Evolutionary conservation across 2,888 invertebrate genomes (phyloP).

Genomic region (Ditylenchus weischeri): DNA sequence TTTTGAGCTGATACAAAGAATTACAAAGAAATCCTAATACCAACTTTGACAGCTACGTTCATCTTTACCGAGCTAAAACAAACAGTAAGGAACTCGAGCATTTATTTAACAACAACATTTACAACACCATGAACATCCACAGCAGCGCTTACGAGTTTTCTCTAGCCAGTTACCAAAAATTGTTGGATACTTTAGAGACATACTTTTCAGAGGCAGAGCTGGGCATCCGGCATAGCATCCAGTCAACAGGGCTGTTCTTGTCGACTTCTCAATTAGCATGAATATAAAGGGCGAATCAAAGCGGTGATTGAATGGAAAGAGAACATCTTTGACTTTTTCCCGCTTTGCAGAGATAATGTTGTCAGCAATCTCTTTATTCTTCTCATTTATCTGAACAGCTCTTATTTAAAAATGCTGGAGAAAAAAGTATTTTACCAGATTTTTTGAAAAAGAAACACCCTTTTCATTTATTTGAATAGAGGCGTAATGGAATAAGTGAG

Average conservation of each 20-base stretch:
- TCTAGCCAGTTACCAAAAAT: too few relatives aligned
- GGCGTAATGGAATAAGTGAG: not conserved
- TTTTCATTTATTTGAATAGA: not conserved
- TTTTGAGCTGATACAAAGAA: too few relatives aligned
- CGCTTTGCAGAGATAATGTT: too few relatives aligned
- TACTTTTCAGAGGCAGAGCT: not conserved
- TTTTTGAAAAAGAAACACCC: not conserved
- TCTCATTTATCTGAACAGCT: not conserved
- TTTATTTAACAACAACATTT: too few relatives aligned
- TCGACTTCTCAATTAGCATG: conserved; percentile 1
- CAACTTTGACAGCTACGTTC: too few relatives aligned
- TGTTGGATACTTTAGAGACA: not conserved
- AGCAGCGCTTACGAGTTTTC: too few relatives aligned
- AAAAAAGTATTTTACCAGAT: not conserved
- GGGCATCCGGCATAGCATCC: not conserved
- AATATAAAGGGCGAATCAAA: conserved; percentile 7
- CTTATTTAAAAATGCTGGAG: not conserved
- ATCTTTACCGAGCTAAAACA: too few relatives aligned
- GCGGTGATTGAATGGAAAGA: not conserved
- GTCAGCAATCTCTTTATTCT: too few relatives aligned
- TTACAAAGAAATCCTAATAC: too few relatives aligned
- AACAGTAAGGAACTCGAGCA: too few relatives aligned
- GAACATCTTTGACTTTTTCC: not conserved
- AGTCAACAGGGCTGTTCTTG: not conserved
- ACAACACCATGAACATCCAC: too few relatives aligned